Conservation (phyloP, 1,140 invertebrate genomes). For the Drosophila persimilis region DNA sequence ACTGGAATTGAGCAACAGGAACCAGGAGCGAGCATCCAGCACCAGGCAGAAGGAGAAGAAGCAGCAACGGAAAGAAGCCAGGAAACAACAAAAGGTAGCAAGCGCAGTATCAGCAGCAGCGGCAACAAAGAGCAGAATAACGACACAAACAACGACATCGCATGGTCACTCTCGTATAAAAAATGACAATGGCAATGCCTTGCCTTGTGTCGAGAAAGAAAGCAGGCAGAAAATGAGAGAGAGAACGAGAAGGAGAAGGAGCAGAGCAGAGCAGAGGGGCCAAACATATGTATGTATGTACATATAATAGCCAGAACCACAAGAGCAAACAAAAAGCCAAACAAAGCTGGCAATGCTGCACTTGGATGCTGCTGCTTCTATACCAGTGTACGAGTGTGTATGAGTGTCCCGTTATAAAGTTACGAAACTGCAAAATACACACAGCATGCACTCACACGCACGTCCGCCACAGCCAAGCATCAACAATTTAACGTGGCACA, state of each 20-base stretch:
- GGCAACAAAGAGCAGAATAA: constrained; percentile 6
- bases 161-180: constrained; percentile 62
- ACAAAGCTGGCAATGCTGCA: constrained; percentile 60
- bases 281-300: too few species aligned
- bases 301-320: constrained; percentile 42
- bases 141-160: constrained; percentile 26
- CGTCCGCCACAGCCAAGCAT: constrained; percentile 17
- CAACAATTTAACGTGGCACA: constrained; percentile 16
- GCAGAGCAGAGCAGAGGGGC: constrained; percentile 24
- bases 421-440: constrained; percentile 27
- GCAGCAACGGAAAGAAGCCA: constrained; percentile 10
- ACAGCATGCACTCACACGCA: neutral
- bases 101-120: constrained; percentile 20
- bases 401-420: constrained; percentile 25
- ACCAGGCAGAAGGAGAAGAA: constrained; percentile 23
- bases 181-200: constrained; percentile 46
- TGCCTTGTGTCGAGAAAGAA: constrained; percentile 28
- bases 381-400: neutral
- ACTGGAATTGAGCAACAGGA: constrained; percentile 73
- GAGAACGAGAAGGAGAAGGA: constrained; percentile 28
- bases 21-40: constrained; percentile 26
- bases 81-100: constrained; percentile 41
- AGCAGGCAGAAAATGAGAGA: constrained; percentile 70
- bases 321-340: constrained; percentile 31
- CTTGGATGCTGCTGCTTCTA: constrained; percentile 4